phyloP scores from a whole-genome alignment of 2,888 invertebrate genomes.

The Amphimallon solstitiale region DNA sequence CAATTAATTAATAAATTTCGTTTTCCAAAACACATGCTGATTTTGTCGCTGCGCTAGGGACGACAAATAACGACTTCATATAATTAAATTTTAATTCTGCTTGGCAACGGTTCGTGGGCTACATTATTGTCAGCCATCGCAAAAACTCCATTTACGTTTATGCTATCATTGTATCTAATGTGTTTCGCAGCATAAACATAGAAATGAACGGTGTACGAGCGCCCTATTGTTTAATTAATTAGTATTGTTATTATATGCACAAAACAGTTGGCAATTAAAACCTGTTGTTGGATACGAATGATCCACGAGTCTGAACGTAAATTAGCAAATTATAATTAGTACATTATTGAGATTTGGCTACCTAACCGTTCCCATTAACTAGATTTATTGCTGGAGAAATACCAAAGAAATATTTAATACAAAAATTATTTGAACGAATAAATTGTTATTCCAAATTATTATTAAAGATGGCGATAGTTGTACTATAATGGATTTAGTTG shows the following conservation, averaged over 20 bases:
- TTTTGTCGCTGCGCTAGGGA: neutral
- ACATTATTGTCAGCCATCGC: neutral
- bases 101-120: neutral
- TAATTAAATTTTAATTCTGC: constrained; percentile 19
- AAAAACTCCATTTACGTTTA: constrained; percentile 4
- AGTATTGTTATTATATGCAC: constrained; percentile 16
- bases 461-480: too few species aligned
- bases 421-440: too few species aligned
- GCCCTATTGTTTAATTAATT: constrained; percentile 25
- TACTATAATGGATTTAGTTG: too few species aligned
- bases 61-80: neutral
- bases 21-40: neutral
- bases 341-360: too few species aligned
- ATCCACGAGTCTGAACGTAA: neutral
- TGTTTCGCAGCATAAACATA: constrained; percentile 19
- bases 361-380: too few species aligned
- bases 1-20: too few species aligned
- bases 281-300: neutral
- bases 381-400: too few species aligned
- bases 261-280: constrained; percentile 12
- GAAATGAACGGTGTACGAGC: constrained; percentile 15
- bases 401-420: too few species aligned
- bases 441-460: too few species aligned
- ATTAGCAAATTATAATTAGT: constrained; percentile 16
- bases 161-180: constrained; percentile 4